Conservation (phyloP, 2,888 invertebrate genomes). For the Invenusta paracnida region DNA sequence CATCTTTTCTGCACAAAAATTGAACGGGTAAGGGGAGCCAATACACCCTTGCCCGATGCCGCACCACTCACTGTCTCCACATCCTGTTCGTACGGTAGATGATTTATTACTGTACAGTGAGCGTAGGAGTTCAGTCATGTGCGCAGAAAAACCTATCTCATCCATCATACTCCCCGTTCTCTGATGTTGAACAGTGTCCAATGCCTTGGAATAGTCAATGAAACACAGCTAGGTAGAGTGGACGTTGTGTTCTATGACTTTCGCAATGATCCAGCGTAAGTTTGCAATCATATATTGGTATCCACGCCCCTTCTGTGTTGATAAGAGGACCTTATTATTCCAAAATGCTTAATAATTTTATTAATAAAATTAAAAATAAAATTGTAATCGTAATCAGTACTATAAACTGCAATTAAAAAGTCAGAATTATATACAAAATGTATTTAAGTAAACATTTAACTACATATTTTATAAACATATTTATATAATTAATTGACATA, state of each 20-base stretch:
- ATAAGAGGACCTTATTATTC: too few species aligned
- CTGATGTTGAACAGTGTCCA: not conserved
- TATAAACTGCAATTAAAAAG: too few species aligned
- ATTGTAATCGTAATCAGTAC: too few species aligned
- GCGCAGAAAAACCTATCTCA: not conserved
- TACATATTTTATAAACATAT: too few species aligned
- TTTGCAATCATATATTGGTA: not conserved
- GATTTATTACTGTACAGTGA: slow-evolving; percentile 3
- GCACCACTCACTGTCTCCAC: not conserved
- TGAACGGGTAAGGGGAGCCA: not conserved
- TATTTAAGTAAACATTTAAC: too few species aligned
- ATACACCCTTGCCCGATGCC: not conserved
- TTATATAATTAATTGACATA: too few species aligned
- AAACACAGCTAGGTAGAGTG: not conserved
- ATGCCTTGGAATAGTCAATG: not conserved
- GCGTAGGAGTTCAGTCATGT: not conserved
- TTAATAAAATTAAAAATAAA: too few species aligned
- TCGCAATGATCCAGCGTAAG: not conserved
- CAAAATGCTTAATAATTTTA: too few species aligned
- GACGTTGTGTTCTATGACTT: not conserved
- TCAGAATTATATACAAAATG: too few species aligned
- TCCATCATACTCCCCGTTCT: not conserved
- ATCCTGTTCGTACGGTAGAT: slow-evolving; percentile 19
- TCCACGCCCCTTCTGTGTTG: not conserved
- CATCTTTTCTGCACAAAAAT: not conserved